Evolutionary conservation across 92 coral and sea anemone genomes (phyloP).

Genomic region (Palythoa caribaeorum): DNA sequence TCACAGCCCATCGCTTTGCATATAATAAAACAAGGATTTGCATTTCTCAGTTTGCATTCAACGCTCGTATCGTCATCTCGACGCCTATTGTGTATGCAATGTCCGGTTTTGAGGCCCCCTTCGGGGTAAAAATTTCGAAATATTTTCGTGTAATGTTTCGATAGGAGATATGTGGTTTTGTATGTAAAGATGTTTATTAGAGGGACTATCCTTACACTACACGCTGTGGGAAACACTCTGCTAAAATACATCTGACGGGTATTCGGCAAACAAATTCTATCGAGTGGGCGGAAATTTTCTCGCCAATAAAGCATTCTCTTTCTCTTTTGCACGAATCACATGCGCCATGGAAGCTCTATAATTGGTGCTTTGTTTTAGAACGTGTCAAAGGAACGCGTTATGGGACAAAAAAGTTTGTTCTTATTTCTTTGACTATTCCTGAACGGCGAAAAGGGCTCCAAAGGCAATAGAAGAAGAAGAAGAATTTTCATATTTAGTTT

Average conservation of each 20-base stretch:
- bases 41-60: slow-evolving; percentile 13
- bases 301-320: slow-evolving; percentile 53
- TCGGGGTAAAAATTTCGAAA: slow-evolving; percentile 3
- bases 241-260: slow-evolving; percentile 53
- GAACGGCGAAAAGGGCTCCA: neutral
- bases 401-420: slow-evolving; percentile 50
- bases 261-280: slow-evolving; percentile 39
- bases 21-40: slow-evolving; percentile 25
- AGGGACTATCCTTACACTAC: neutral
- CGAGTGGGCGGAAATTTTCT: slow-evolving; percentile 71
- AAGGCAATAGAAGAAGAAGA: neutral
- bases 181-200: neutral
- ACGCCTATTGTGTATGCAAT: slow-evolving; percentile 11
- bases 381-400: slow-evolving; percentile 73
- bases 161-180: neutral
- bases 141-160: neutral
- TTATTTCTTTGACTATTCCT: slow-evolving; percentile 1
- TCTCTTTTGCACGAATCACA: slow-evolving; percentile 57
- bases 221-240: slow-evolving; percentile 45
- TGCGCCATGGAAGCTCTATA: slow-evolving; percentile 66
- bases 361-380: slow-evolving; percentile 73
- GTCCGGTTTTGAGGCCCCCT: slow-evolving; percentile 28
- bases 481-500: neutral
- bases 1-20: slow-evolving; percentile 22
- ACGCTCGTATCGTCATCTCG: slow-evolving; percentile 29